phyloP scores from a whole-genome alignment of 2,113 vertebrate genomes.

The Lepus americanus region DNA sequence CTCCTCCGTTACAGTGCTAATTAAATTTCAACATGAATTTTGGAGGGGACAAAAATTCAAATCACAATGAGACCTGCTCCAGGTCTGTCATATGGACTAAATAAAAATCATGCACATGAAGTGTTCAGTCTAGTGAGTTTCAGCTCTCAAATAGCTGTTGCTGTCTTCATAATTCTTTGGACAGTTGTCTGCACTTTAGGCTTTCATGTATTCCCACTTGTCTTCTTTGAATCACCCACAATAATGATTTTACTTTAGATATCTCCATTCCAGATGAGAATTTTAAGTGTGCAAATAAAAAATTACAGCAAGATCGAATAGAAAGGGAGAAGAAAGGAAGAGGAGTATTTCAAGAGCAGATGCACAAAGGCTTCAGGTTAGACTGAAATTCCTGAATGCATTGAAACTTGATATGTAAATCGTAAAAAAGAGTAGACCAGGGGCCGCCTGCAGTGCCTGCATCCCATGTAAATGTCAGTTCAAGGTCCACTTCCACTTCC shows the following conservation, averaged over 20 bases:
- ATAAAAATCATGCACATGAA: not conserved
- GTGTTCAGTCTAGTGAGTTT: conserved; percentile 1
- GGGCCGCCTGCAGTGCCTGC: no score
- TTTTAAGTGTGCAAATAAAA: conserved; percentile 46
- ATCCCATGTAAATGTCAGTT: no score
- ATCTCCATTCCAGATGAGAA: conserved; percentile 13
- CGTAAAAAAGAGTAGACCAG: not conserved
- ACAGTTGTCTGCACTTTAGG: not conserved
- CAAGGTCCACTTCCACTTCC: no score
- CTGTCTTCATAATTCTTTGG: not conserved
- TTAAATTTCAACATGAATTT: not conserved
- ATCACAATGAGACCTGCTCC: not conserved
- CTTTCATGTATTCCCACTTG: conserved; percentile 35
- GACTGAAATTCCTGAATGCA: not conserved
- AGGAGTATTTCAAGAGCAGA: conserved; percentile 53
- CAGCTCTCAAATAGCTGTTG: not conserved
- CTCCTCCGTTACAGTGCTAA: not conserved
- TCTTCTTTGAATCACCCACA: conserved; percentile 9
- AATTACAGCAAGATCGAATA: conserved; percentile 8
- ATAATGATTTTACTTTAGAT: conserved; percentile 36
- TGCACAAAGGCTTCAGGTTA: not conserved
- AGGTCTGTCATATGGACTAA: not conserved
- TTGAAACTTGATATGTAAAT: not conserved
- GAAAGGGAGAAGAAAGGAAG: not conserved
- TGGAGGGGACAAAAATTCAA: not conserved